Evolutionary conservation across 1,140 invertebrate genomes (phyloP).

Genomic region (Oncopeltus fasciatus): DNA sequence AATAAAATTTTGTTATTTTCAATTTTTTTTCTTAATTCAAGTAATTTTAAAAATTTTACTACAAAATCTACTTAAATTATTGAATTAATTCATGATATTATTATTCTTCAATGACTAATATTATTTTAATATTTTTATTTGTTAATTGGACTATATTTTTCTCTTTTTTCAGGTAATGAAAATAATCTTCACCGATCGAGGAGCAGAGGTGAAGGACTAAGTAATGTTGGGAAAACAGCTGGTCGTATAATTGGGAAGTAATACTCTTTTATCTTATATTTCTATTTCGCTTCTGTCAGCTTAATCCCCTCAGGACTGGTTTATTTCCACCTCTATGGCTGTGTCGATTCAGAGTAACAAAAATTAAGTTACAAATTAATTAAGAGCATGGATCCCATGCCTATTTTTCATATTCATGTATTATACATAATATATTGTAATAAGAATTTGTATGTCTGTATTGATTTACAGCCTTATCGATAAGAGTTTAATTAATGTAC

Average conservation of each 20-base stretch:
- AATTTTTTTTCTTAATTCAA: too few species aligned
- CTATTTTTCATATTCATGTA: slow-evolving; percentile 5
- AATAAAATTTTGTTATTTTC: too few species aligned
- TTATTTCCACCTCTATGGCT: slow-evolving; percentile 9
- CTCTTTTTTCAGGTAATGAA: slow-evolving; percentile 34
- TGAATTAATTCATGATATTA: too few species aligned
- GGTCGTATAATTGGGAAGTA: slow-evolving; percentile 24
- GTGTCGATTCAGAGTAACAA: slow-evolving; percentile 3
- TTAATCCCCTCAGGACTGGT: slow-evolving; percentile 3
- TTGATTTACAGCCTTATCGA: slow-evolving; percentile 1
- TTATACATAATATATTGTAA: neutral
- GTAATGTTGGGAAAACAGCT: slow-evolving; percentile 38
- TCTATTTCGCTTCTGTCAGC: slow-evolving; percentile 4
- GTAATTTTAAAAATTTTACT: too few species aligned
- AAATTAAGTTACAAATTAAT: neutral
- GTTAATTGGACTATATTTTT: neutral
- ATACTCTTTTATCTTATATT: neutral
- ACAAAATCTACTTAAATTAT: too few species aligned
- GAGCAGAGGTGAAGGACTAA: slow-evolving; percentile 52
- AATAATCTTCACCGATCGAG: slow-evolving; percentile 41
- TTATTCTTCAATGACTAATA: too few species aligned
- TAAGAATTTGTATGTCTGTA: neutral
- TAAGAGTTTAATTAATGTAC: neutral
- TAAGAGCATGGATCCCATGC: neutral
- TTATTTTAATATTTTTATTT: neutral